Evolutionary conservation across 2,113 vertebrate genomes (phyloP).

Genomic region (Thryonomys swinderianus): DNA sequence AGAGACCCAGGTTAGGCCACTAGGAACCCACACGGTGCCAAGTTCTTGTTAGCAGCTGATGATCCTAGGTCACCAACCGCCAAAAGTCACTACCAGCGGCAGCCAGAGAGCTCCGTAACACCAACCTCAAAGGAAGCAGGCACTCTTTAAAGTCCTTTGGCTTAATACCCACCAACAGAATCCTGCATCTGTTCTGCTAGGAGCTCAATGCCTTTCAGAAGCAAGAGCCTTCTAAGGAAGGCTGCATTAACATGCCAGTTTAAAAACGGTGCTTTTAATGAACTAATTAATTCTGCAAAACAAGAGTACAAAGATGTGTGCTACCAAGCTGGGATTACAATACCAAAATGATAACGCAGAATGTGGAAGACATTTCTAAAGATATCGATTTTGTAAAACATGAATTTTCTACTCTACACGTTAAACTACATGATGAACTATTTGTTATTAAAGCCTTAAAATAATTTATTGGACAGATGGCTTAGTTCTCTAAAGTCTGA

Average conservation of each 20-base stretch:
- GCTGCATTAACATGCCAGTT: neutral
- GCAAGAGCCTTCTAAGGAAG: conserved; percentile 43
- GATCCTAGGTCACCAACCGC: conserved; percentile 24
- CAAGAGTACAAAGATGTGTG: conserved; percentile 38
- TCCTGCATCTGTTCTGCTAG: neutral
- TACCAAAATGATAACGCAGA: conserved; percentile 12
- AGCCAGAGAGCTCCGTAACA: neutral
- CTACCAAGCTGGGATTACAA: conserved; percentile 65
- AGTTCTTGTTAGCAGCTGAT: neutral
- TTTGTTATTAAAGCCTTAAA: conserved; percentile 79
- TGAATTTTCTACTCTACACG: conserved; percentile 52
- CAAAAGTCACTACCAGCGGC: conserved; percentile 26
- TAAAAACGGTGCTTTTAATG: conserved; percentile 67
- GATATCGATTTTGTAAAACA: neutral
- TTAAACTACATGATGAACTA: conserved; percentile 51
- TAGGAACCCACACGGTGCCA: neutral
- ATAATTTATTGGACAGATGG: conserved; percentile 87
- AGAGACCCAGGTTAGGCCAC: neutral
- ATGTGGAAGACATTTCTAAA: conserved; percentile 69
- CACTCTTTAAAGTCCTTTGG: neutral
- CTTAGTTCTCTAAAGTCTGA: conserved; percentile 82
- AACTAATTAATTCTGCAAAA: conserved; percentile 76
- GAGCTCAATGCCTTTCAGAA: conserved; percentile 30
- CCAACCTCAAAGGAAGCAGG: neutral
- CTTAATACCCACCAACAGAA: neutral